A percentile compares a stretch with the other conserved stretches of the same genome.
phyloP scores from a whole-genome alignment of 2,113 vertebrate species.

The Campylomormyrus numenius region DNA sequence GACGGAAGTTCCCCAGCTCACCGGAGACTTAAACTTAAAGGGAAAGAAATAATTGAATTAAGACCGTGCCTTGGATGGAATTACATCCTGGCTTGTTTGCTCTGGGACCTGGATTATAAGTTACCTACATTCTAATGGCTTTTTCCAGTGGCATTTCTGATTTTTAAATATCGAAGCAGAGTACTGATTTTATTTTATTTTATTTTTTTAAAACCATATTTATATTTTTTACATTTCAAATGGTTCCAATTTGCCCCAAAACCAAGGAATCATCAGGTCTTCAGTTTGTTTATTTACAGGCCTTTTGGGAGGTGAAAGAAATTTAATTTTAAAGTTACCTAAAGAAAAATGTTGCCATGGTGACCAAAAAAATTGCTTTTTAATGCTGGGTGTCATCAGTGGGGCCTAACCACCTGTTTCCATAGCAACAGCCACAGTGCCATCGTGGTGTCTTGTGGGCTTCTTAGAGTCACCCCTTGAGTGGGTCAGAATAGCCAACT shows the following conservation, averaged over 20 bases:
- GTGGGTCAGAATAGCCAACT: slow-evolving; percentile 24
- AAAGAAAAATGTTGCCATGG: slow-evolving; percentile 45
- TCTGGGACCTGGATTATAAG: slow-evolving; percentile 11
- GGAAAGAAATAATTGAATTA: slow-evolving; percentile 47
- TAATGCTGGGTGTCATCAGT: slow-evolving; percentile 24
- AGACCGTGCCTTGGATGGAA: slow-evolving; percentile 30
- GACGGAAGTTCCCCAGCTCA: slow-evolving; percentile 36
- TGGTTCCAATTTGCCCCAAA: neutral
- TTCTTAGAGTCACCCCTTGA: slow-evolving; percentile 20
- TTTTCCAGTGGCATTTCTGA: neutral
- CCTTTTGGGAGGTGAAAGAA: slow-evolving; percentile 23
- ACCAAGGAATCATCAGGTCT: neutral
- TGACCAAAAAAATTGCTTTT: slow-evolving; percentile 30
- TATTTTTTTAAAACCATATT: neutral
- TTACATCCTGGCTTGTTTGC: slow-evolving; percentile 27
- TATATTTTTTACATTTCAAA: neutral
- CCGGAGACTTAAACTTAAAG: slow-evolving; percentile 47
- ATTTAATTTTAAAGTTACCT: slow-evolving; percentile 32
- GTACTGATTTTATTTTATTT: neutral
- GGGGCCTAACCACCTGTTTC: slow-evolving; percentile 40
- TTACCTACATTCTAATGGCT: slow-evolving; percentile 17
- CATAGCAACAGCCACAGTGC: slow-evolving; percentile 46
- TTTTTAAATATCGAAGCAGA: neutral
- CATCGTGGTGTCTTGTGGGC: slow-evolving; percentile 26
- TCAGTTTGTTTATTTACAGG: slow-evolving; percentile 23